phyloP scores from a whole-genome alignment of 2,888 invertebrate species.

The Podabrus alpinus region DNA sequence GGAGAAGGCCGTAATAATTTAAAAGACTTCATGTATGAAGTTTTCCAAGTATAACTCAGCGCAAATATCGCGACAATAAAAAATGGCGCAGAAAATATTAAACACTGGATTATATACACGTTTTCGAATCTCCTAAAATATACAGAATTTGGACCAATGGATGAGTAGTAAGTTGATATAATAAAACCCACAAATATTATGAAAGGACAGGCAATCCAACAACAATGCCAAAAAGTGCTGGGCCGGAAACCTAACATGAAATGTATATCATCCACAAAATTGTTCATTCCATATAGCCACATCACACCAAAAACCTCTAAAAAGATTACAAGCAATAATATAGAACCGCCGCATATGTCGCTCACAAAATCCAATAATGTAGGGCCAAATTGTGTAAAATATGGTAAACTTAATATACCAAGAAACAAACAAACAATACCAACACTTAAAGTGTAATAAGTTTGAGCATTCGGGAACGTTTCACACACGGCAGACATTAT shows the following conservation, averaged over 20 bases:
- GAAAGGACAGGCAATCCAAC: constrained; percentile 13
- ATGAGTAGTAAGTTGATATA: background rate
- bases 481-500: background rate
- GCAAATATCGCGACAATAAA: background rate
- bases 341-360: background rate
- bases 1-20: constrained; percentile 5
- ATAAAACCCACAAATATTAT: constrained; percentile 5
- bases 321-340: constrained; percentile 1
- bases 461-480: background rate
- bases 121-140: background rate
- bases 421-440: background rate
- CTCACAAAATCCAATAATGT: background rate
- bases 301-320: constrained; percentile 7
- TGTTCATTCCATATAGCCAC: constrained; percentile 26
- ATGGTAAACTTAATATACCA: background rate
- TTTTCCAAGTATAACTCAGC: background rate
- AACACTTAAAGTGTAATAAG: background rate
- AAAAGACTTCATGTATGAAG: background rate
- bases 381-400: background rate
- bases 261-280: constrained; percentile 31
- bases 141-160: background rate
- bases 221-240: constrained; percentile 22
- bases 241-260: constrained; percentile 35
- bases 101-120: background rate
- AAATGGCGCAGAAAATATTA: background rate